Conservation (phyloP, 2,888 invertebrate genomes). For the Drosophila kuntzei region DNA sequence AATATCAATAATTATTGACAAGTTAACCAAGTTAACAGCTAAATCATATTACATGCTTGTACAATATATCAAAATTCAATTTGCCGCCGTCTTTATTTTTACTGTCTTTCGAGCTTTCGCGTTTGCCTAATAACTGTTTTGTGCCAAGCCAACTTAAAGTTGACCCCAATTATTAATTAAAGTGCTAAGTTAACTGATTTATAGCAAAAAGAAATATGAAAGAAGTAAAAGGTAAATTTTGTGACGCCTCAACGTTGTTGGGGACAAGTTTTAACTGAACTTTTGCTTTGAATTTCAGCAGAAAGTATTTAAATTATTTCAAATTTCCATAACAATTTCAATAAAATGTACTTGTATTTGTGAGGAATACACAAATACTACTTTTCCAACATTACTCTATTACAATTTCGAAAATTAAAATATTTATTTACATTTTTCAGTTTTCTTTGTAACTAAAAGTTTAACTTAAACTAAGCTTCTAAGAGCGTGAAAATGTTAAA, state of each 20-base stretch:
- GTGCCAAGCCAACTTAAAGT: constrained; percentile 4
- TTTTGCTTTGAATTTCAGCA: too few species aligned
- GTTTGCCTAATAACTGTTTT: constrained; percentile 8
- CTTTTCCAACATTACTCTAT: not conserved
- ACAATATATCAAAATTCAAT: constrained; percentile 17
- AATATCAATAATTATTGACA: not conserved
- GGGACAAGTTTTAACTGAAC: not conserved
- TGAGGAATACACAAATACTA: too few species aligned
- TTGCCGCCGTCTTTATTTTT: constrained; percentile 5
- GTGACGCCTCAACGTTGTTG: not conserved
- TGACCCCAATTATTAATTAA: constrained; percentile 25
- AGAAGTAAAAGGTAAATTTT: not conserved
- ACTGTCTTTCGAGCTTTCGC: not conserved
- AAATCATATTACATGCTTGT: constrained; percentile 17
- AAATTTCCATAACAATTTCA: too few species aligned
- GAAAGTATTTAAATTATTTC: too few species aligned
- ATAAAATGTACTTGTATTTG: too few species aligned
- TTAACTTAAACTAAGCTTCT: not conserved
- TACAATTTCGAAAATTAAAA: not conserved
- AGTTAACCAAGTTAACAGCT: constrained; percentile 5
- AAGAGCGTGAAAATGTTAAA: too few species aligned
- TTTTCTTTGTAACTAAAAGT: not conserved
- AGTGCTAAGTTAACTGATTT: constrained; percentile 26
- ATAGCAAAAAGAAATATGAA: not conserved
- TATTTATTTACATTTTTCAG: not conserved